Base-by-base conservation (phyloP, 2,797 vertebrate genomes). In the Fistularia commersonii region DNA sequence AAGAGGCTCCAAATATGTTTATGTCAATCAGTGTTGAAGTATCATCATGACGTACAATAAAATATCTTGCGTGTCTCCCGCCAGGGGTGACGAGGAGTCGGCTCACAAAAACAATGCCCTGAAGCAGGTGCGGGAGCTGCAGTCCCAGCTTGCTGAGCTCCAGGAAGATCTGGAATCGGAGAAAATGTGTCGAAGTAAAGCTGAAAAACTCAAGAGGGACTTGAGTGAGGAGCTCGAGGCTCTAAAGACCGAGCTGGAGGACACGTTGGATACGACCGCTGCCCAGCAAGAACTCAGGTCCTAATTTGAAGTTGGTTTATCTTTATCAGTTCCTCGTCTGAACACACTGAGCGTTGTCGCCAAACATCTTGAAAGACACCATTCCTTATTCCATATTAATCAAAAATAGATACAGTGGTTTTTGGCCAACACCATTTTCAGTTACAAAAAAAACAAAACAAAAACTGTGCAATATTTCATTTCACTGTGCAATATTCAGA, bases 221-320 rank as follows among this genome's bases (percentile, higher is more conserved):
- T 68, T 99, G 67, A 96, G 96, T 14, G 97, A 99, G 68, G 97
- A 99, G 69, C 74, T 99, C 33, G 96, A 99, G 68, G 96, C 97
- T 35, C 84, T 99, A 60, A 99, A 99, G 77, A 99, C 96, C 0
- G 97, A 99, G 55, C 89, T 99, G 58, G 97, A 99, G 78, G 97
- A 99, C 80, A 99, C 97, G 0, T 83, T 99, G 88, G 97, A 98
- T 46, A 98, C 96, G 53, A 98, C 97, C 0, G 97, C 97, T 0
- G 95, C 97, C 11, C 97, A 99, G 80, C 96, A 98, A 64, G 97
- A 98, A 41, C 92, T 99, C 45, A 96, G 96, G 97, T 98, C 31
- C 15, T 23, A 4, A 8, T 11, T 35, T 15, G 2, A 48, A 23
- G n/a, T n/a, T n/a, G n/a, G n/a, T n/a, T n/a, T n/a, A n/a, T 13